Evolutionary conservation across 2,888 invertebrate genomes (phyloP).

Genomic region (Ectemnius continuus): DNA sequence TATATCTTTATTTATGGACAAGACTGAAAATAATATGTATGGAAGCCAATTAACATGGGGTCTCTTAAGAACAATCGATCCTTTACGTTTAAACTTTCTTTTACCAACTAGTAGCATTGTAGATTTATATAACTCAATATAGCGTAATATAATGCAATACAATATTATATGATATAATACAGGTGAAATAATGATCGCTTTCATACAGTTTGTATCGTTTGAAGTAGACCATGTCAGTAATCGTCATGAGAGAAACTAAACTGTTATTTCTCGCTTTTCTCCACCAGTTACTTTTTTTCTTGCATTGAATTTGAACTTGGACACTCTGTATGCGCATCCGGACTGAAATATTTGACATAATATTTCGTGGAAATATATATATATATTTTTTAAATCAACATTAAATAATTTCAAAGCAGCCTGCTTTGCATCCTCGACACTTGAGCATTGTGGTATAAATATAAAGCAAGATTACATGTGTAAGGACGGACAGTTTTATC

Average conservation of each 20-base stretch:
- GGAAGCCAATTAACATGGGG: slow-evolving; percentile 57
- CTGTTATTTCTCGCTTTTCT: slow-evolving; percentile 39
- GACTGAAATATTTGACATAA: slow-evolving; percentile 29
- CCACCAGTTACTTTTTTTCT: slow-evolving; percentile 41
- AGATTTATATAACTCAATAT: slow-evolving; percentile 39
- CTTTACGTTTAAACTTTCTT: slow-evolving; percentile 49
- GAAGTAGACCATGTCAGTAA: slow-evolving; percentile 32
- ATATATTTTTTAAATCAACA: slow-evolving; percentile 36
- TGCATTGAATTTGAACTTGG: slow-evolving; percentile 28
- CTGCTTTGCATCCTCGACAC: slow-evolving; percentile 24
- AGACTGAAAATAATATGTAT: slow-evolving; percentile 70
- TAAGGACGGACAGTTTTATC: too few species aligned
- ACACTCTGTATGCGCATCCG: slow-evolving; percentile 34
- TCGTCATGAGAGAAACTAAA: slow-evolving; percentile 31
- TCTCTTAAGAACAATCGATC: slow-evolving; percentile 47
- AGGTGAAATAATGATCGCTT: slow-evolving; percentile 45
- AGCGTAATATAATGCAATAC: slow-evolving; percentile 41
- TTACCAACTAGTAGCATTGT: slow-evolving; percentile 49
- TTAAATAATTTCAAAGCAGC: slow-evolving; percentile 30
- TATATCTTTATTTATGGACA: slow-evolving; percentile 71
- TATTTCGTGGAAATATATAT: slow-evolving; percentile 32
- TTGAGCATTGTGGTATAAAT: too few species aligned
- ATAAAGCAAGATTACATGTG: too few species aligned
- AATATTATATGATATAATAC: slow-evolving; percentile 38
- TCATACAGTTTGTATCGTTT: slow-evolving; percentile 48